A percentile compares a stretch with the other conserved stretches of the same genome.
Conservation (phyloP, 2,113 vertebrate species). For the Upupa epops region DNA sequence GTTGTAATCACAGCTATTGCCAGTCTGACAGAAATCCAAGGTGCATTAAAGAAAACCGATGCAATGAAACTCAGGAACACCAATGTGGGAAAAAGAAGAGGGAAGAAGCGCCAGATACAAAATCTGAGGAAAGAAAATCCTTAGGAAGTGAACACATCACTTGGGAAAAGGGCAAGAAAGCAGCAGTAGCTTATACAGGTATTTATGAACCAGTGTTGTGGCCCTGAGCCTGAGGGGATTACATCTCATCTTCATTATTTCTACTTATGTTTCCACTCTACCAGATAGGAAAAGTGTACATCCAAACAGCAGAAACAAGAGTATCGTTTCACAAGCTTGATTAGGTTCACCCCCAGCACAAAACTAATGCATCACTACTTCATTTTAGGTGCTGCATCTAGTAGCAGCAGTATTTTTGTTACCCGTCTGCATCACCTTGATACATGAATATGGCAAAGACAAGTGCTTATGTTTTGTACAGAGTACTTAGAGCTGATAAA, state of each 20-base stretch:
- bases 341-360: background rate
- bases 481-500: background rate
- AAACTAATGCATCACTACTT: background rate
- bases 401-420: background rate
- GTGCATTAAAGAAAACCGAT: rapidly evolving
- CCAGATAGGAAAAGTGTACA: background rate
- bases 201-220: background rate
- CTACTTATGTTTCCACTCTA: background rate
- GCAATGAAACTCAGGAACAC: background rate
- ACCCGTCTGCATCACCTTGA: background rate
- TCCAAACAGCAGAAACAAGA: background rate
- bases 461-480: background rate
- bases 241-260: background rate
- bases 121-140: background rate
- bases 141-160: background rate
- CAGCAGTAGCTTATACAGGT: background rate
- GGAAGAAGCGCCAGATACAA: background rate
- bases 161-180: background rate
- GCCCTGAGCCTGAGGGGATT: background rate
- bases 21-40: background rate
- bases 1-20: rapidly evolving
- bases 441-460: background rate
- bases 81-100: rapidly evolving
- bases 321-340: background rate
- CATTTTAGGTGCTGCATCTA: background rate